Evolutionary conservation across 2,888 invertebrate species (phyloP).

Genomic region (Caenorhabditis japonica): DNA sequence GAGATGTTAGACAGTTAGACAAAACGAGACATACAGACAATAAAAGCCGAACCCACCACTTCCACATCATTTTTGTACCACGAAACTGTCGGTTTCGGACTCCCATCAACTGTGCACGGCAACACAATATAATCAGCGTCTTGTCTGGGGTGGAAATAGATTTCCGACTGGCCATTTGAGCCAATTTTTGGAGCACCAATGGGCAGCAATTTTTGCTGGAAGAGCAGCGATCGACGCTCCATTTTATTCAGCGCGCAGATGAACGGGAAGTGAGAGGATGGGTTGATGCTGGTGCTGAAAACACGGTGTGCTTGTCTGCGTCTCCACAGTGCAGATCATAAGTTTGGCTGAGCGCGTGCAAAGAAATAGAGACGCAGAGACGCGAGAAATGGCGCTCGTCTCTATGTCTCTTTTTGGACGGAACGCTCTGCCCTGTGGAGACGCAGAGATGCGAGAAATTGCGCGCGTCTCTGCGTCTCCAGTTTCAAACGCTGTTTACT

Average conservation of each 20-base stretch:
- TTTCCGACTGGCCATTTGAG: conserved; percentile 49
- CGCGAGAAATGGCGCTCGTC: too few relatives aligned
- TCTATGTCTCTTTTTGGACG: too few relatives aligned
- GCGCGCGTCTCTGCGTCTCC: too few relatives aligned
- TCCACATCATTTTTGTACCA: conserved; percentile 65
- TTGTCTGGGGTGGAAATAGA: conserved; percentile 59
- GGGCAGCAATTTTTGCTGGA: conserved; percentile 63
- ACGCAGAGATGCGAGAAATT: too few relatives aligned
- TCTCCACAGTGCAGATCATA: too few relatives aligned
- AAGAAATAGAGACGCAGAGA: too few relatives aligned
- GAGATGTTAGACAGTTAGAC: too few relatives aligned
- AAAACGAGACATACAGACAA: too few relatives aligned
- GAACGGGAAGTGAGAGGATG: conserved; percentile 63
- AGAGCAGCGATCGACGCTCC: conserved; percentile 56
- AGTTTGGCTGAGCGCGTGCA: too few relatives aligned
- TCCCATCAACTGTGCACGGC: conserved; percentile 57
- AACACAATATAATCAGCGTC: conserved; percentile 59
- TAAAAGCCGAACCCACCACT: conserved; percentile 55
- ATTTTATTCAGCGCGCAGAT: conserved; percentile 61
- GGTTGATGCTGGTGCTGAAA: conserved; percentile 52
- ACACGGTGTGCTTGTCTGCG: too few relatives aligned
- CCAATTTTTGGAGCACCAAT: conserved; percentile 56
- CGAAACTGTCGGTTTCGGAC: conserved; percentile 54
- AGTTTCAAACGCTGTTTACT: too few relatives aligned
- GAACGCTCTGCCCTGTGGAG: too few relatives aligned